phyloP scores from a whole-genome alignment of 2,888 invertebrate species.

The Celastrina argiolus region DNA sequence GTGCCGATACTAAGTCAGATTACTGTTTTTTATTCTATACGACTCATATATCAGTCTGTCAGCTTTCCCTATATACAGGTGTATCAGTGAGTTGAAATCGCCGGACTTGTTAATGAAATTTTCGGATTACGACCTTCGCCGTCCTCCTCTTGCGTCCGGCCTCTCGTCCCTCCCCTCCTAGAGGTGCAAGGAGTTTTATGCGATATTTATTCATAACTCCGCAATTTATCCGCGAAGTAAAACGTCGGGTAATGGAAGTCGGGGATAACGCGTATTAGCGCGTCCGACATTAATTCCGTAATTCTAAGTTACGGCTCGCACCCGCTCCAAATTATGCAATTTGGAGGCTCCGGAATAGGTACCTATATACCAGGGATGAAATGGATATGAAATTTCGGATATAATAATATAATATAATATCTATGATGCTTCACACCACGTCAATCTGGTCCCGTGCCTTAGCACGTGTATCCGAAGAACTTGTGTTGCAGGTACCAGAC shows the following conservation, averaged over 20 bases:
- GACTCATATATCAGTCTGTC: too few species aligned
- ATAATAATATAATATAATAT: too few species aligned
- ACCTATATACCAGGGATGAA: too few species aligned
- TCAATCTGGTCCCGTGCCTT: too few species aligned
- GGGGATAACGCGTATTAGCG: conserved; percentile 63
- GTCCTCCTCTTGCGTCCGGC: too few species aligned
- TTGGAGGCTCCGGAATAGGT: conserved; percentile 15
- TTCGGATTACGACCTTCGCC: conserved; percentile 69
- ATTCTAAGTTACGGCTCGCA: conserved; percentile 58
- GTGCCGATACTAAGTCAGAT: too few species aligned
- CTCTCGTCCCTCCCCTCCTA: conserved; percentile 51
- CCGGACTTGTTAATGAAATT: conserved; percentile 76
- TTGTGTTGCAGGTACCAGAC: too few species aligned
- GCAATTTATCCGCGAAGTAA: conserved; percentile 76
- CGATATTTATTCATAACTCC: conserved; percentile 79
- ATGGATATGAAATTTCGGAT: too few species aligned
- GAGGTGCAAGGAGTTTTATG: conserved; percentile 77
- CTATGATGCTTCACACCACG: too few species aligned
- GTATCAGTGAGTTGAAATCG: conserved; percentile 70
- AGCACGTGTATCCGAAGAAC: too few species aligned
- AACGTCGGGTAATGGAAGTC: conserved; percentile 65
- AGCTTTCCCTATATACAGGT: too few species aligned
- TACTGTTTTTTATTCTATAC: too few species aligned
- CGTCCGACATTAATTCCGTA: conserved; percentile 62
- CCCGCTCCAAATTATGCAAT: conserved; percentile 31